Percentiles rank a stretch among this genome's conserved stretches.
Evolutionary conservation across 2,888 invertebrate genomes (phyloP).

Genomic region (Ferdinandea cuprea): DNA sequence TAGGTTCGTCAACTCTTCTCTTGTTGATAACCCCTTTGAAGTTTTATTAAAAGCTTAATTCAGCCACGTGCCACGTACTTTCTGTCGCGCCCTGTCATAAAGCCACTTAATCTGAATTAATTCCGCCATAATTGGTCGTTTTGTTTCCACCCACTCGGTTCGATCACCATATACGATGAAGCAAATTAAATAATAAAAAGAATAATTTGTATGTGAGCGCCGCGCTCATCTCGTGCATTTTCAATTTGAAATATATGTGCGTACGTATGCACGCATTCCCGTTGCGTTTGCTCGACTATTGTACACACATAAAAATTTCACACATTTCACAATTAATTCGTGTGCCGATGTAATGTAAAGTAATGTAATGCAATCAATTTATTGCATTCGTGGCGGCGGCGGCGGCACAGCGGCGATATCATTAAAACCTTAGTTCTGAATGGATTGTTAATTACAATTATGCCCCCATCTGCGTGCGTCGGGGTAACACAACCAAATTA

Average conservation of each 20-base stretch:
- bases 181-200: slow-evolving; percentile 62
- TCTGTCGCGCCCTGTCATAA: slow-evolving; percentile 3
- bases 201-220: slow-evolving; percentile 44
- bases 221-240: slow-evolving; percentile 49
- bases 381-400: slow-evolving; percentile 43
- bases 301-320: slow-evolving; percentile 32
- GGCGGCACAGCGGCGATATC: slow-evolving; percentile 1
- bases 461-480: slow-evolving; percentile 4
- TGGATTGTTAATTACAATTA: slow-evolving; percentile 69
- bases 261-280: neutral
- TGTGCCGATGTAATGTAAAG: slow-evolving; percentile 69
- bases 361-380: slow-evolving; percentile 73
- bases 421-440: slow-evolving; percentile 67
- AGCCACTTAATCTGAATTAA: slow-evolving; percentile 58
- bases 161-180: neutral
- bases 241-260: slow-evolving; percentile 30
- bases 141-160: neutral
- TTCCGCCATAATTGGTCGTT: slow-evolving; percentile 50
- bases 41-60: neutral
- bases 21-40: neutral
- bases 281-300: neutral
- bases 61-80: slow-evolving; percentile 19
- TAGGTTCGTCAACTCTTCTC: neutral
- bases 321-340: slow-evolving; percentile 62
- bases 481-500: neutral